phyloP scores from a whole-genome alignment of 2,888 invertebrate genomes.

The Drosophila buzzatii region DNA sequence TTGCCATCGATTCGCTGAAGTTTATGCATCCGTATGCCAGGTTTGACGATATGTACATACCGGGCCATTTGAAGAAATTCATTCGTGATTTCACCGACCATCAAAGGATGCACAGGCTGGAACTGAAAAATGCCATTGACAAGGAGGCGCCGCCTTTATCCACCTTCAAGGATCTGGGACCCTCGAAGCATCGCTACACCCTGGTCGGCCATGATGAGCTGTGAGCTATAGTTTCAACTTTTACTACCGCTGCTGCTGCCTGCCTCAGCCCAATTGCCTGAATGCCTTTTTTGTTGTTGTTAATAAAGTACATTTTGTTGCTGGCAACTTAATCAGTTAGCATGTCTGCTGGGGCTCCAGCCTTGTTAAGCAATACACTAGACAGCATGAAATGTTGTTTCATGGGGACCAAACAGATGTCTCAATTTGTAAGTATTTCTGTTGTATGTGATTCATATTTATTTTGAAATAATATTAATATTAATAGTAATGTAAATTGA shows the following conservation, averaged over 20 bases:
- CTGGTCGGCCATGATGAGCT: constrained; percentile 63
- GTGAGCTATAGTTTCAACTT: constrained; percentile 31
- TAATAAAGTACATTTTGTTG: constrained; percentile 58
- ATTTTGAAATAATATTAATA: not conserved
- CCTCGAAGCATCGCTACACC: constrained; percentile 65
- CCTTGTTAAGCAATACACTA: constrained; percentile 24
- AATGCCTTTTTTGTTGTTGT: constrained; percentile 13
- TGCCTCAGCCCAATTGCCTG: not conserved
- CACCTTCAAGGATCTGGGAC: constrained; percentile 63
- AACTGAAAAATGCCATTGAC: not conserved
- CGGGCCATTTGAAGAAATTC: constrained; percentile 48
- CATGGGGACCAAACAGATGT: not conserved
- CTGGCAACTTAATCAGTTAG: constrained; percentile 60
- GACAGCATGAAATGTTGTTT: not conserved
- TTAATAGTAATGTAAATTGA: too few species aligned
- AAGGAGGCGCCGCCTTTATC: constrained; percentile 23
- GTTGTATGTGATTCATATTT: not conserved
- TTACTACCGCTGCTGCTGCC: constrained; percentile 5
- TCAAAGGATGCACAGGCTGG: not conserved
- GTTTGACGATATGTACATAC: constrained; percentile 50
- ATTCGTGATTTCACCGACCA: constrained; percentile 32
- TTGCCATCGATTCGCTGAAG: constrained; percentile 66
- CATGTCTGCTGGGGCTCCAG: not conserved
- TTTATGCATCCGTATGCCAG: constrained; percentile 44
- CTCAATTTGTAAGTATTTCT: not conserved